These are phyloP conservation scores for Eupsilia transversa DNA, from an alignment of 2,888 invertebrate genomes.

Conservation along the genomic window DNA sequence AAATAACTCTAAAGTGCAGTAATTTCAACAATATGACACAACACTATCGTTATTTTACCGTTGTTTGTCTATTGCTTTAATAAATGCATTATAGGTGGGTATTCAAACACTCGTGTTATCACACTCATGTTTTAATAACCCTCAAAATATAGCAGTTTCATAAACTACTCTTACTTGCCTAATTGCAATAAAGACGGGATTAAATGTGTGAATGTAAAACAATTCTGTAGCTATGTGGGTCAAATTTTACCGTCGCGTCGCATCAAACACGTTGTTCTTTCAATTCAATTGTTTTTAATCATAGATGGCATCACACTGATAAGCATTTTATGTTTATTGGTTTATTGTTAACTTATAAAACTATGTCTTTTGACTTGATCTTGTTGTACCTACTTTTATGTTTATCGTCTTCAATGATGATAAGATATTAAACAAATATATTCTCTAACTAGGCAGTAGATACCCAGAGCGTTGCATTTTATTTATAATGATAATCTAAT, in stretches of 20 bases:
- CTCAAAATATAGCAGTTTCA: not conserved
- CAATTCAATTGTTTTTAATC: constrained; percentile 74
- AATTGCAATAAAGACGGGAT: constrained; percentile 5
- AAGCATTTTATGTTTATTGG: constrained; percentile 70
- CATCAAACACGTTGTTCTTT: constrained; percentile 73
- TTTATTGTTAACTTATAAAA: constrained; percentile 56
- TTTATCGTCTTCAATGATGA: not conserved
- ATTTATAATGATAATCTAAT: not conserved
- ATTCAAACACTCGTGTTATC: not conserved
- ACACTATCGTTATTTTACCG: no score
- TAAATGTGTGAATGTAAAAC: constrained; percentile 21
- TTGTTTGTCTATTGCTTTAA: no score
- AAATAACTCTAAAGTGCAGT: no score
- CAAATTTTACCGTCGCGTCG: constrained; percentile 69
- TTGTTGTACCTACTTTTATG: constrained; percentile 11
- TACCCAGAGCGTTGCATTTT: not conserved
- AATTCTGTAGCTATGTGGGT: constrained; percentile 43
- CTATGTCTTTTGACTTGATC: constrained; percentile 16
- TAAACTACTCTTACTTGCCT: not conserved
- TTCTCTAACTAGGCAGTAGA: not conserved
- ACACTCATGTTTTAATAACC: not conserved
- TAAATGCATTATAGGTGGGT: no score
- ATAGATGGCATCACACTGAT: constrained; percentile 69
- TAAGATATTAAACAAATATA: not conserved
- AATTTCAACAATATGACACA: no score